Evolutionary conservation across 2,888 invertebrate species (phyloP), one percentile per base, ranked within the genome.

Genomic region (Stenichneumon culpator): DNA sequence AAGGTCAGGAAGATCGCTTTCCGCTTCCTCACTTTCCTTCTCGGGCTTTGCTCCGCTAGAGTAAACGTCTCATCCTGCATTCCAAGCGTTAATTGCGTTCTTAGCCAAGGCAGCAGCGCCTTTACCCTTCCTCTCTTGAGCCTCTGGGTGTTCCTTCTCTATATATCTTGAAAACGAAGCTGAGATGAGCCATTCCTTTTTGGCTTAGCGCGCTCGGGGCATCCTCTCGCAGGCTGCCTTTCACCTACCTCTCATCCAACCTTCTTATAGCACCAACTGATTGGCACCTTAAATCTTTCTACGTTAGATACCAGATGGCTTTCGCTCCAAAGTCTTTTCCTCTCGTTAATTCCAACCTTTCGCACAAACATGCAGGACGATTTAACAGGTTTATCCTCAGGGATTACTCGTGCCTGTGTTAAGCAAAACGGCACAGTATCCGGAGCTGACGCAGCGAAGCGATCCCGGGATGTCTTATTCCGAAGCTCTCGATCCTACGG

Each of bases 11-110:
- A 86, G 82, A 82, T 83, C 52, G 69, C 73, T 69, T 77, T 74
- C 63, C 60, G 63, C 79, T 67, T 82, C 72, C 78, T 80, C 60
- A 67, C 79, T 78, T 67, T 50, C 60, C 57, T 16, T 60, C 36
- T 63, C 68, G 16, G 54, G 68, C 28, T 57, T 77, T 74, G 32
- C 14, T 39, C 19, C 69, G 68, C 72, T 28, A 67, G 57, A 44
- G 89, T 69, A 82, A 84, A 72, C 72, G 81, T 74, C 82, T 86
- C 85, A 82, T 82, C 87, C 77, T 74, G 57, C 67, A 81, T 87
- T 84, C 75, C 73, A 69, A 65, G 74, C 82, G 83, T 81, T 88
- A 88, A 88, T 88, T 85, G 85, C 86, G 86, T 86, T 84, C 86
- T 87, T 82, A 86, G 73, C 82, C 68, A 57, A 44, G 44, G 52